Base-by-base conservation (phyloP, 2,797 vertebrate species). In the Chelon auratus region DNA sequence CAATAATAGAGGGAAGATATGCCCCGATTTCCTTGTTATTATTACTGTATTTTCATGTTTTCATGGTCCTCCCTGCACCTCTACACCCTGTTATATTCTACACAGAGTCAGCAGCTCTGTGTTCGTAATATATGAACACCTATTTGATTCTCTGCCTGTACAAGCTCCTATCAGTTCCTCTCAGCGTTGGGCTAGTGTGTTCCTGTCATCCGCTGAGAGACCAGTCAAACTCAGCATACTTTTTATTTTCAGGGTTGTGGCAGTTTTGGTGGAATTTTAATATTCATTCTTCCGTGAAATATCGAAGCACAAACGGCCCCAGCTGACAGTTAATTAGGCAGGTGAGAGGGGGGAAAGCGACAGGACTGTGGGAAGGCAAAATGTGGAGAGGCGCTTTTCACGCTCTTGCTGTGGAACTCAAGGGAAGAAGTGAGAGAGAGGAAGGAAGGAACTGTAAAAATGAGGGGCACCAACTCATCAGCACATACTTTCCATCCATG, bases 251-350 rank as follows among this genome's bases (percentile, higher is more conserved):
- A 51, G 26, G 48, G 47, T 50, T 18, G 30, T 65, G 65, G 66
- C 45, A 11, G 45, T 26, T 45, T 61, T 47, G 56, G 62, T 4
- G 2, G 50, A 68, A 64, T 74, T 89, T 81, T 86, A 72, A 86
- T 84, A 85, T 84, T 75, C 64, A 80, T 56, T 58, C 65, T 69
- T 57, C 40, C 54, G 60, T 85, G 47, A 83, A 84, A 78, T 81
- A 74, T 81, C 48, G 60, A 82, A 78, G 68, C 61, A n/a, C 48
- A 83, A 85, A 88, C 87, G 82, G 77, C 68, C 77, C 57, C 8
- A 20, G 78, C 74, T 87, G 84, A 85, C 82, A 85, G 81, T 72
- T 89, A 89, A 91, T 88, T 87, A 88, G 72, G 72, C 60, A 74
- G 77, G 86, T 79, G 79, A 83, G 73, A 68, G 63, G 37, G 60